Evolutionary conservation across 2,113 vertebrate genomes (phyloP).

Genomic region (Brienomyrus longianalis): DNA sequence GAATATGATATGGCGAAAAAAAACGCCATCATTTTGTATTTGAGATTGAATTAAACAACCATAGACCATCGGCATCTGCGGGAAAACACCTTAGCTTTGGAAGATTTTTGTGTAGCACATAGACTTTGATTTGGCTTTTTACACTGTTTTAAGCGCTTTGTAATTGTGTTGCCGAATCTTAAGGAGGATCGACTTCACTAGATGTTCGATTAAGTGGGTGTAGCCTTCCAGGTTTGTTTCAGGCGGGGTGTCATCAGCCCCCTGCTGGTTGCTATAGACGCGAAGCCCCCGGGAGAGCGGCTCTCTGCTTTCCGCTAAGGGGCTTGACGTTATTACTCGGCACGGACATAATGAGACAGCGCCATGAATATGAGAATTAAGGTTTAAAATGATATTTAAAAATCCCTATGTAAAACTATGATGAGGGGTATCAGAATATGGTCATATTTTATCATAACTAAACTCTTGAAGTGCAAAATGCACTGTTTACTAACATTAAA

Average conservation of each 20-base stretch:
- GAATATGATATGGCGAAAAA: not conserved
- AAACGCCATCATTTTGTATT: not conserved
- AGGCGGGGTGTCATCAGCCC: not conserved
- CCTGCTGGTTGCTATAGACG: not conserved
- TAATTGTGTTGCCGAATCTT: not conserved
- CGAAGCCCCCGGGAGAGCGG: not conserved
- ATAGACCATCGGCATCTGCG: not conserved
- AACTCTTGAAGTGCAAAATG: not conserved
- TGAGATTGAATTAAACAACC: not conserved
- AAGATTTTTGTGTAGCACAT: not conserved
- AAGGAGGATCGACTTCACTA: not conserved
- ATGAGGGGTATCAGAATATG: not conserved
- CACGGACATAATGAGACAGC: not conserved
- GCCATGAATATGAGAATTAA: not conserved
- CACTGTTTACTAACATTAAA: not conserved
- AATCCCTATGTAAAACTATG: not conserved
- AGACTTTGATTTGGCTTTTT: not conserved
- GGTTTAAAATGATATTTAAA: not conserved
- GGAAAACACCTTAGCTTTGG: not conserved
- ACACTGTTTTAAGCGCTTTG: not conserved
- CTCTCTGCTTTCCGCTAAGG: not conserved
- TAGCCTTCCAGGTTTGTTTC: not conserved
- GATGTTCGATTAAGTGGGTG: not conserved
- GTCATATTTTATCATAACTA: not conserved
- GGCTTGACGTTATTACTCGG: not conserved